Base-by-base conservation (phyloP, 2,888 invertebrate species). In the Caenorhabditis doughertyi region DNA sequence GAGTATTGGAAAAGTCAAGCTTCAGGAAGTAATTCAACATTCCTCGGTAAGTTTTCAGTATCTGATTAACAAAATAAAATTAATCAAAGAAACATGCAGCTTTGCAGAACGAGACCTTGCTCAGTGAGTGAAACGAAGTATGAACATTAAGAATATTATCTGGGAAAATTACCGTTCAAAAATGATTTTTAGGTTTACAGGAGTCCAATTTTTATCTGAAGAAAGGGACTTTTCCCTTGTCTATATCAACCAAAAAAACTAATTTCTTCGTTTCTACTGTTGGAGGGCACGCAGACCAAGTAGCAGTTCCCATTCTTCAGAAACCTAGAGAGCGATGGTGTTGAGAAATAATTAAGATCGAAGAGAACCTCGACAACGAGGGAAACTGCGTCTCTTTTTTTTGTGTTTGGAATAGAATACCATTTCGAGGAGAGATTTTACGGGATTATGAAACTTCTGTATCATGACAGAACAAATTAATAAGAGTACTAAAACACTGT, bases 371-470 rank as follows among this genome's bases (percentile, higher is more conserved):
- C 27, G 73, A 65, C 32, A 29, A 23, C 21, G 44, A 55, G 53
- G 27, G 60, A 21, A 23, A 29, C 71, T 71, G 71, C 58, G 71
- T 71, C 71, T 71, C 60, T 25, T 29, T 16, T n/a, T n/a, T n/a
- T 39, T 11, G 13, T 16, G 3, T n/a, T 13, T 35, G 18, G 42
- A 68, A 60, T 55, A 68, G 68, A 42, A 44, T 35, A 42, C 2
- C 23, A 32, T 21, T 58, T 18, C 11, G 44, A 18, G 27, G 18
- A 44, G 42, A 21, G 21, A 27, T 35, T n/a, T 29, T 51, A 29
- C 39, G 13, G 18, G 25, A 47, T 49, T 47, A 27, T 25, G 5
- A 47, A 64, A 64, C 47, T 64, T 64, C 8, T 27, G 23, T 18
- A 55, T 25, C 32, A n/a, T 56, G 25, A 39, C 21, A 29, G 9